Base-by-base conservation (phyloP, 2,113 vertebrate species). In the Corydoras sp. region DNA sequence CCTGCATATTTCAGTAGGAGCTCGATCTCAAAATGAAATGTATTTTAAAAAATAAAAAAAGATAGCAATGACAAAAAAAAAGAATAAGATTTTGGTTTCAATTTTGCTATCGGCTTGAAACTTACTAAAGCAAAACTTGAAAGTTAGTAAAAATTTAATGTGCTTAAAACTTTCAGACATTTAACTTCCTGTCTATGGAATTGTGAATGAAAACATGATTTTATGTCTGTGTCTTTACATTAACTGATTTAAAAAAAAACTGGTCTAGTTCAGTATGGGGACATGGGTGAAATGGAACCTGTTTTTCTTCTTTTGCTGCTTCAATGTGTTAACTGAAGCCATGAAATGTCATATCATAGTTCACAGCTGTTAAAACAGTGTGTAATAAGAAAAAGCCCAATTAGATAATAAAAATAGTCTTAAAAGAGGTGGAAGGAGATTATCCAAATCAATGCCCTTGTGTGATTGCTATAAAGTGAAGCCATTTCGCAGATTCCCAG, bases 331-430 rank as follows among this genome's bases (percentile, higher is more conserved):
- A 71, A 77, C 56, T 61, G 58, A 61, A 68, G 72, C 66, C 64
- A 43, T 29, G 65, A 82, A 68, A 78, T 73, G 77, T 65, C 55
- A 72, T 69, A 73, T 78, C 65, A 70, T 71, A 73, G 69, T 78
- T 79, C 73, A 77, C 76, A 82, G 73, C 77, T 82, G 77, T 81
- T 77, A 78, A 81, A 81, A 77, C 73, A 81, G 32, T 49, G 65
- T 71, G 71, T 66, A 76, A 63, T 77, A 71, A 68, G 60, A 77
- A 62, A 32, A 75, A 73, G 50, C 55, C 65, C 71, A 78, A 77
- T 77, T 66, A 79, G 77, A 71, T 53, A 58, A 65, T 78, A 73
- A 78, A 43, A 79, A 66, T 50, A 68, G 60, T 54, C 64, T 72
- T 71, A 63, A 70, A 74, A 73, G 24, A 32, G 58, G 51, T 48